These are phyloP conservation scores for Trogon melanurus DNA, from an alignment of 2,113 vertebrate species.

Conservation along the genomic window DNA sequence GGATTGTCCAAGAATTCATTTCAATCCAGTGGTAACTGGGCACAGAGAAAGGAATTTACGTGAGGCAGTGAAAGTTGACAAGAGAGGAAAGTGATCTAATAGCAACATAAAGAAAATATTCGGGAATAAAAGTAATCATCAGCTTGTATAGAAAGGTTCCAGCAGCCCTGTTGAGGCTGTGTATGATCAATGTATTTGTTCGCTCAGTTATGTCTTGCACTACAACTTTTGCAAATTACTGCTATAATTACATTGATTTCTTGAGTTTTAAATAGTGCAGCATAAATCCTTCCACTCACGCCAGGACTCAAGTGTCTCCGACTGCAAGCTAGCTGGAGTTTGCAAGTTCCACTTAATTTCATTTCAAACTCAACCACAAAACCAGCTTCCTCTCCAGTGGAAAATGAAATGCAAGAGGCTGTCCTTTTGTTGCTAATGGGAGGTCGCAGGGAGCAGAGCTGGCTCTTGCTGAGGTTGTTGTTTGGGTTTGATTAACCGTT, in stretches of 20 bases:
- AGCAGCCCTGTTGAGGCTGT: background rate
- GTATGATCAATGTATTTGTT: background rate
- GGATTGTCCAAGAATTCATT: background rate
- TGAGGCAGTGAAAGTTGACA: background rate
- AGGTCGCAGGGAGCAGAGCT: background rate
- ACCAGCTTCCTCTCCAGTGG: constrained; percentile 26
- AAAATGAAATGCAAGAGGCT: constrained; percentile 8
- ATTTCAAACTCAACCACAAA: constrained; percentile 43
- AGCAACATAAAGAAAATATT: constrained; percentile 24
- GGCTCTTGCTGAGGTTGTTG: background rate
- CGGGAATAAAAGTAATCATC: background rate
- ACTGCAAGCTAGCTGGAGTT: constrained; percentile 14
- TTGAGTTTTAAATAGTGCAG: constrained; percentile 22
- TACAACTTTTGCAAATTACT: background rate
- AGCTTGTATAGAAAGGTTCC: background rate
- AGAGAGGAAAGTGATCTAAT: background rate
- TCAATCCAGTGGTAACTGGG: background rate
- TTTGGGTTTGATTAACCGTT: constrained; percentile 8
- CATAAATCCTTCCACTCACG: background rate
- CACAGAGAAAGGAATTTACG: background rate
- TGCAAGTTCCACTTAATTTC: constrained; percentile 55
- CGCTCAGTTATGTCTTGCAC: background rate
- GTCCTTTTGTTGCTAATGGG: background rate
- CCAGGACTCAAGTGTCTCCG: background rate
- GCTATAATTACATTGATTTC: constrained; percentile 34